These are phyloP conservation scores for Ariopsis seemanni DNA, from an alignment of 2,113 vertebrate species.

Conservation along the genomic window DNA sequence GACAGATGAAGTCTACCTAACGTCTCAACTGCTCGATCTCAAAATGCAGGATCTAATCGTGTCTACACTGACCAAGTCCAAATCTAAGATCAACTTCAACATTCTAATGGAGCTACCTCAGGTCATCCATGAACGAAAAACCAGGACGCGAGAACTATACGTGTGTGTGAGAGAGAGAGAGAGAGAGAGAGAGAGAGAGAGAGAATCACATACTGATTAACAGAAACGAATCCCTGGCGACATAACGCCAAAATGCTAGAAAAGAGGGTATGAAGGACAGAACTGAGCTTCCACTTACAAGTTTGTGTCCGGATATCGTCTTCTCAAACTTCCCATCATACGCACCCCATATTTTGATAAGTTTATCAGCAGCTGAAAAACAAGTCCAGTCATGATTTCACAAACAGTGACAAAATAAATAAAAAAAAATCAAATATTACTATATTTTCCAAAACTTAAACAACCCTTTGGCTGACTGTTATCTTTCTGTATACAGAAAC, in stretches of 20 bases:
- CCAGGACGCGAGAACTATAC: not conserved
- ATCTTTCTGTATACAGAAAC: not conserved
- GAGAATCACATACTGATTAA: not conserved
- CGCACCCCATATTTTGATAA: conserved; percentile 98
- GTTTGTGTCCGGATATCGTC: conserved; percentile 95
- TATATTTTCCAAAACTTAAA: not conserved
- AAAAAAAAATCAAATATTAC: not conserved
- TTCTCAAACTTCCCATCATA: conserved; percentile 99
- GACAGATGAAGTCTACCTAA: not conserved
- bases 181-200: not conserved
- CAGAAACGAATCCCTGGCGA: too few relatives aligned
- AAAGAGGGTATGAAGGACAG: not conserved
- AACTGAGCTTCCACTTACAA: conserved; percentile 77
- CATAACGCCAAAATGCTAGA: not conserved
- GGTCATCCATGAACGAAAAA: not conserved
- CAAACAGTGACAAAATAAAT: not conserved
- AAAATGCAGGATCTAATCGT: not conserved
- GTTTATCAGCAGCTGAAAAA: conserved; percentile 91
- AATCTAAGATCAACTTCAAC: not conserved
- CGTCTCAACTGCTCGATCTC: not conserved
- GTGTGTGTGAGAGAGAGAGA: not conserved
- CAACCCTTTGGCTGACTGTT: not conserved
- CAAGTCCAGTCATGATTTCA: conserved; percentile 9
- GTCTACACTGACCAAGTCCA: not conserved
- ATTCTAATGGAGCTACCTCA: not conserved